Percentiles rank a stretch among this genome's conserved stretches.
These are phyloP conservation scores for Beris morrisii DNA, from an alignment of 2,888 invertebrate genomes.

Conservation along the genomic window DNA sequence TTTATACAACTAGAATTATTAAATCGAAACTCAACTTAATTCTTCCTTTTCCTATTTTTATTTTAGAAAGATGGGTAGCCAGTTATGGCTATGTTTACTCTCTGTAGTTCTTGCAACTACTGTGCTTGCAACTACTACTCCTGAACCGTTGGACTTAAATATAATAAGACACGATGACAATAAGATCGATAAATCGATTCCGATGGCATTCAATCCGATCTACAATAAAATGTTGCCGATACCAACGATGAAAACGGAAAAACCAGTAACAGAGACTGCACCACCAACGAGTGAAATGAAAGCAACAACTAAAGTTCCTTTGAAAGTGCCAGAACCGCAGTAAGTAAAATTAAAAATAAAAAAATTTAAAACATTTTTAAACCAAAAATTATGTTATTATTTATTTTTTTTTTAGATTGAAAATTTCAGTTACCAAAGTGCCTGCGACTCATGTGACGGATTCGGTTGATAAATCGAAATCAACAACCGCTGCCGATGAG, in stretches of 20 bases:
- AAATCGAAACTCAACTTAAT: neutral
- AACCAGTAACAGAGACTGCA: conserved; percentile 15
- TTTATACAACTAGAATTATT: no score
- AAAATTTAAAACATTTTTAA: neutral
- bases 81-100: conserved; percentile 48
- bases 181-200: conserved; percentile 35
- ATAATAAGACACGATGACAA: conserved; percentile 45
- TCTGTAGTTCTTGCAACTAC: conserved; percentile 48
- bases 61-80: conserved; percentile 50
- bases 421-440: conserved; percentile 50
- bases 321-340: conserved; percentile 42
- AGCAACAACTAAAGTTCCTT: conserved; percentile 46
- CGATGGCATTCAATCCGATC: conserved; percentile 36
- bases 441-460: conserved; percentile 38
- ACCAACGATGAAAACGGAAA: conserved; percentile 7
- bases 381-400: neutral
- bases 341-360: conserved; percentile 4
- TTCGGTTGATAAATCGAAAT: neutral
- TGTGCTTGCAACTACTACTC: conserved; percentile 45
- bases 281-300: conserved; percentile 38
- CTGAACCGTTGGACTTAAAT: conserved; percentile 41
- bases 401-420: conserved; percentile 43
- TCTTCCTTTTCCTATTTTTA: conserved; percentile 20
- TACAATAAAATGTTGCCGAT: conserved; percentile 47
- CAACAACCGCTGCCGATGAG: conserved; percentile 5